Evolutionary conservation across 2,797 vertebrate genomes (phyloP), one percentile per base, ranked within the genome.

Genomic region (Natrix natrix): DNA sequence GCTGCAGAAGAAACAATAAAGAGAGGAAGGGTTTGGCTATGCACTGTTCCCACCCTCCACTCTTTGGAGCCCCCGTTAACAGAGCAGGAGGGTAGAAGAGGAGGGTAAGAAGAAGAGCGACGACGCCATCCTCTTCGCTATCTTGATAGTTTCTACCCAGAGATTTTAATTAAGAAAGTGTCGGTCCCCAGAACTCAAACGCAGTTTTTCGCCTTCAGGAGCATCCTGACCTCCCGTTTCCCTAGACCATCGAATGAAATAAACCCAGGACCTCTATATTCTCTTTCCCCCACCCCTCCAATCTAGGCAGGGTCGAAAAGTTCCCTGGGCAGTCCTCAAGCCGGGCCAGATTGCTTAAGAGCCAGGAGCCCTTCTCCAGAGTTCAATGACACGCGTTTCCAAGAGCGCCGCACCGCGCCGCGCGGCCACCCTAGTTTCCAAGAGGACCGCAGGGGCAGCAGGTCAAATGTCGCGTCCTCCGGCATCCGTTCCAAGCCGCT

Each of bases 1-100:
- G 83, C 94, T 94, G 94, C 93, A 93, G 94, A 86, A 93, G 91
- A 94, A 93, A 95, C 92, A 95, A 92, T 93, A 91, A 93, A 93
- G 93, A 91, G 61, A 43, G 86, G 56, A 60, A 43, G 87, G 90
- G 22, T 86, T 91, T 87, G 59, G 87, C 91, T 74, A 60, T 20
- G 91, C 78, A 56, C 78, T 55, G 32, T 48, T 59, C 60, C 78
- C 74, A 52, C 92, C 87, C 59, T 57, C 55, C 54, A 86, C 28
- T 60, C 55, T 83, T 63, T 11, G 10, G 17, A 54, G 48, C 57
- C 56, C n/a, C 56, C n/a, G 12, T 57, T 57, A 86, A 86, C 48
- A 91, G 88, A 56, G 61, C 56, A 87, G 56, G 54, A 91, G 74
- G 16, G 28, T 59, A 86, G 20, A 37, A 59, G 43, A 52, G 6